phyloP scores from a whole-genome alignment of 35 echinoderm and acorn worm genomes.

The Eucidaris tribuloides region DNA sequence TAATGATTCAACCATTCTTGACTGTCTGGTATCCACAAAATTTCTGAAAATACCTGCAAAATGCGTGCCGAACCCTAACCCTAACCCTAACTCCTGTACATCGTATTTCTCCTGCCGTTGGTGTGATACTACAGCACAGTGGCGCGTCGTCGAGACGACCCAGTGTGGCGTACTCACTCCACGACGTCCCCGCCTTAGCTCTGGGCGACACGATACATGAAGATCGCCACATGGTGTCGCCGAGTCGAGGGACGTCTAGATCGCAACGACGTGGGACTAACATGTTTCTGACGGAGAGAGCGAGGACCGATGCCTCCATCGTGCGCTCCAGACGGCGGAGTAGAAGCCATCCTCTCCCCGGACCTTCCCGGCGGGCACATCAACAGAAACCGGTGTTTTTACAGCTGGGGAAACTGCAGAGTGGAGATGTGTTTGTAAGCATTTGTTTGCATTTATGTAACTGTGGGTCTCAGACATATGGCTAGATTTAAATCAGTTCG shows the following conservation, averaged over 20 bases:
- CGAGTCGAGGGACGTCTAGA: not conserved
- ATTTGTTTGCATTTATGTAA: too few relatives aligned
- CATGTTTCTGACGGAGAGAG: not conserved
- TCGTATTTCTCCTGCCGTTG: too few relatives aligned
- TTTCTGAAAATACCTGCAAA: too few relatives aligned
- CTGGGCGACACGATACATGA: not conserved
- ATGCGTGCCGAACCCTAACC: too few relatives aligned
- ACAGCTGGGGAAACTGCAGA: slow-evolving; percentile 10
- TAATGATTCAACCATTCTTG: too few relatives aligned
- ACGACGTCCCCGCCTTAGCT: not conserved
- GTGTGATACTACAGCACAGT: too few relatives aligned
- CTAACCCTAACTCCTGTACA: too few relatives aligned
- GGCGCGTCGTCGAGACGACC: not conserved
- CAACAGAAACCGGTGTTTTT: slow-evolving; percentile 4
- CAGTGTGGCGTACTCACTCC: not conserved
- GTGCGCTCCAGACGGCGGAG: not conserved
- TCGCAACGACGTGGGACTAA: not conserved
- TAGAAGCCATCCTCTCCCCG: not conserved
- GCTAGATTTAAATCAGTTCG: too few relatives aligned
- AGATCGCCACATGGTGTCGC: not conserved
- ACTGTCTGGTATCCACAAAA: too few relatives aligned
- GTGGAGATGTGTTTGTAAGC: slow-evolving; percentile 7
- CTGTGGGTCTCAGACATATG: too few relatives aligned
- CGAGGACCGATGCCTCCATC: not conserved
- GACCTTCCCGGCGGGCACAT: not conserved